Conservation (phyloP, 1,140 invertebrate genomes). For the Trichoplusia ni region DNA sequence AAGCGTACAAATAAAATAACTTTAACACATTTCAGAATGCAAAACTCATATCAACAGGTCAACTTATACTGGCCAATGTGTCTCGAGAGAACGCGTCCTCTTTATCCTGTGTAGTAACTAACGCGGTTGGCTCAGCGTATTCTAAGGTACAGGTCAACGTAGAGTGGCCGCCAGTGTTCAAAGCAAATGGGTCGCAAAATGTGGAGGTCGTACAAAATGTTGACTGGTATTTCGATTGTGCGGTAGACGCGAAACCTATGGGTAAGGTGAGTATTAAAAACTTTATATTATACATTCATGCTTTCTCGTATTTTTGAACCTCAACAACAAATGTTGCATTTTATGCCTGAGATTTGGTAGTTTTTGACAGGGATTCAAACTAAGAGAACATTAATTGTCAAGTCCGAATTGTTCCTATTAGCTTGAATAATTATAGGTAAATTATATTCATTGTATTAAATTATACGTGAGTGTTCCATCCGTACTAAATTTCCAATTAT, state of each 20-base stretch:
- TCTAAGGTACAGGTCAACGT: constrained; percentile 49
- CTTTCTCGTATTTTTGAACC: background rate
- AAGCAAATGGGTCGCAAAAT: background rate
- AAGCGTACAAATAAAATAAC: background rate
- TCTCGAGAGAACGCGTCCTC: constrained; percentile 50
- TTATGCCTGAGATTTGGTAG: too few species aligned
- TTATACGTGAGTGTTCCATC: too few species aligned
- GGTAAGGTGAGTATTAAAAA: constrained; percentile 56
- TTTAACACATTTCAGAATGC: constrained; percentile 32
- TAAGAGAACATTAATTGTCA: too few species aligned
- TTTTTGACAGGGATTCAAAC: too few species aligned
- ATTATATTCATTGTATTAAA: too few species aligned
- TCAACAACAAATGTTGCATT: too few species aligned
- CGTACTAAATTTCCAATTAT: too few species aligned
- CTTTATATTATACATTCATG: background rate
- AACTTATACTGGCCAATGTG: constrained; percentile 54
- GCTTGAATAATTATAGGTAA: too few species aligned
- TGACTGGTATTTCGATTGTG: constrained; percentile 60
- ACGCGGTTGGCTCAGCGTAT: constrained; percentile 51
- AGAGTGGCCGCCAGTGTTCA: constrained; percentile 62
- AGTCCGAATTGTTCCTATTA: too few species aligned
- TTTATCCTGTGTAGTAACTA: constrained; percentile 67
- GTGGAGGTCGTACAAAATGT: constrained; percentile 50
- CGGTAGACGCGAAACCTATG: constrained; percentile 65
- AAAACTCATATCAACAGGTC: constrained; percentile 49